These are phyloP conservation scores for Muscidifurax raptorellus DNA, from an alignment of 1,140 invertebrate species.

Conservation along the genomic window DNA sequence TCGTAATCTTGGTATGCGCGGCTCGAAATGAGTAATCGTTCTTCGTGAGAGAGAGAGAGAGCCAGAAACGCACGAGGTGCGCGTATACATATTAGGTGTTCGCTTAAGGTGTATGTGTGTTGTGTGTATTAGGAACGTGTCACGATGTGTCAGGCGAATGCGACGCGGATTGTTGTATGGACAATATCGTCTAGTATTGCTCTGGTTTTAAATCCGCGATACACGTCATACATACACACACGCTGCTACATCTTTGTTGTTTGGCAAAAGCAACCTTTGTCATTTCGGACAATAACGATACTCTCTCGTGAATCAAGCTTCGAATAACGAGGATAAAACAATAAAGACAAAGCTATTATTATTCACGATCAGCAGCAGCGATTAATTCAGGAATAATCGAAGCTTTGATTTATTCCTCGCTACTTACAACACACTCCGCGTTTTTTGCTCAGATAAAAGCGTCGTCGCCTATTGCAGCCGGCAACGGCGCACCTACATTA, in stretches of 20 bases:
- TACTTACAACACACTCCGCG: not conserved
- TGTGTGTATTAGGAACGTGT: no score
- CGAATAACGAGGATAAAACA: not conserved
- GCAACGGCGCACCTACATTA: not conserved
- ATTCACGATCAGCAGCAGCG: not conserved
- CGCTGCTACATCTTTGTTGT: no score
- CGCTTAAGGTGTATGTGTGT: not conserved
- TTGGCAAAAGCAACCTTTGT: not conserved
- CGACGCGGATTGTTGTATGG: not conserved
- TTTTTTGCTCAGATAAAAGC: not conserved
- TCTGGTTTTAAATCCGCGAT: not conserved
- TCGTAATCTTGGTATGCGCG: not conserved
- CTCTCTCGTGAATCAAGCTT: not conserved
- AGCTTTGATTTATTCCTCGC: not conserved
- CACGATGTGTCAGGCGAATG: not conserved
- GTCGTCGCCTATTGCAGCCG: no score
- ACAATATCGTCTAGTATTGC: not conserved
- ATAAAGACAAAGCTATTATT: not conserved
- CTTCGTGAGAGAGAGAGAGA: not conserved
- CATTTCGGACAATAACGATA: not conserved
- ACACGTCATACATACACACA: not conserved
- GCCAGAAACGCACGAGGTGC: not conserved
- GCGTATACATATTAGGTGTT: not conserved
- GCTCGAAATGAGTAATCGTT: not conserved
- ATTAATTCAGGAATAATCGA: not conserved